Percentiles rank a stretch among this genome's conserved stretches.
Conservation (phyloP, 2,888 invertebrate species). For the Mayetiola destructor region DNA sequence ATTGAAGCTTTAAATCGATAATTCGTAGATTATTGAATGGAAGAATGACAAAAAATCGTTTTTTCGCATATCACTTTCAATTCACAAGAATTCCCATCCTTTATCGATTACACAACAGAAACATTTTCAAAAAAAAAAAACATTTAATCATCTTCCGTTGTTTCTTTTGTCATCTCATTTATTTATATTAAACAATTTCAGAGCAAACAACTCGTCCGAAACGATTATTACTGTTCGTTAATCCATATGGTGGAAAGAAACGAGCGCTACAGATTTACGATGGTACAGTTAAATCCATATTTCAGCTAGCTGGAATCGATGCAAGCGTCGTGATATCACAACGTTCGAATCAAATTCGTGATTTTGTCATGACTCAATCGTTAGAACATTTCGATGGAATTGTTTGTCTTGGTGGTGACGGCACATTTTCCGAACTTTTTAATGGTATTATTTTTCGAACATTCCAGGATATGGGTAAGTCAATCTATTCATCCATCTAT, state of each 20-base stretch:
- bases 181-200: slow-evolving; percentile 15
- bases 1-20: too few species aligned
- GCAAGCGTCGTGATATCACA: slow-evolving; percentile 54
- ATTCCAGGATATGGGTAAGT: slow-evolving; percentile 27
- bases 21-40: too few species aligned
- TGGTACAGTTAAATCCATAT: slow-evolving; percentile 51
- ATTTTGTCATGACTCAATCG: slow-evolving; percentile 44
- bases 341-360: slow-evolving; percentile 60
- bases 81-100: neutral
- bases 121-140: too few species aligned
- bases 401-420: slow-evolving; percentile 75
- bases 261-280: slow-evolving; percentile 58
- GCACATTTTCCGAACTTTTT: slow-evolving; percentile 67
- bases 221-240: slow-evolving; percentile 61
- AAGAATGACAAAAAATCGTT: too few species aligned
- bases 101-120: too few species aligned
- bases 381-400: slow-evolving; percentile 50
- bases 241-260: slow-evolving; percentile 69
- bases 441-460: slow-evolving; percentile 49
- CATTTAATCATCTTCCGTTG: too few species aligned
- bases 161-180: neutral
- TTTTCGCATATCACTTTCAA: neutral
- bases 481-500: neutral
- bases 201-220: slow-evolving; percentile 42
- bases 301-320: slow-evolving; percentile 49